phyloP scores from a whole-genome alignment of 2,797 vertebrate genomes.

The Oryzias sinensis region DNA sequence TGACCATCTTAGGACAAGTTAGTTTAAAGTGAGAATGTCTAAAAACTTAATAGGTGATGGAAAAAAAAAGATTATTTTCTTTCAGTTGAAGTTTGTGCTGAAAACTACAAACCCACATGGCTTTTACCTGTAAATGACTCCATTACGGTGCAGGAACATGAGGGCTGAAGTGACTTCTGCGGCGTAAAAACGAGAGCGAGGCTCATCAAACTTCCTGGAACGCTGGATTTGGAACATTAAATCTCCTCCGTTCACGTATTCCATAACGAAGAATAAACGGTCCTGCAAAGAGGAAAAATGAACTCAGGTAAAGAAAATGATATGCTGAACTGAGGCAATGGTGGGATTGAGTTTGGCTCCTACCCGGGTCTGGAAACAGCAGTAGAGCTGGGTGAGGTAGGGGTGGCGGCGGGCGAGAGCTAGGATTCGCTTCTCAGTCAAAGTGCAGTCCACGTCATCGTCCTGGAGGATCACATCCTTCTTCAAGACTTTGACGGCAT shows the following conservation, averaged over 20 bases:
- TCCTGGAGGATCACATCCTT: constrained; percentile 97
- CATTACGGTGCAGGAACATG: constrained; percentile 97
- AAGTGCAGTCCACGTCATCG: constrained; percentile 95
- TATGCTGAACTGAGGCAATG: neutral
- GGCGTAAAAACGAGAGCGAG: constrained; percentile 96
- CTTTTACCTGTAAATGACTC: constrained; percentile 95
- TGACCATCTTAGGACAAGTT: neutral
- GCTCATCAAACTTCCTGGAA: constrained; percentile 95
- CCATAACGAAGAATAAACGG: constrained; percentile 98
- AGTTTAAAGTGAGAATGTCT: constrained; percentile 19
- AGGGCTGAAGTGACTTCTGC: constrained; percentile 98
- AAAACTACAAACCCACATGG: neutral
- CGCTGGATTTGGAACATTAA: constrained; percentile 99
- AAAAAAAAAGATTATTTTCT: neutral
- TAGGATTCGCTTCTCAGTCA: constrained; percentile 96
- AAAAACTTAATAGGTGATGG: neutral
- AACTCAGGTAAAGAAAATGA: constrained; percentile 26
- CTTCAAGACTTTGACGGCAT: constrained; percentile 94
- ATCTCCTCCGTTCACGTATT: constrained; percentile 98
- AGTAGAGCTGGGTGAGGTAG: constrained; percentile 94
- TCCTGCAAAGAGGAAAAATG: constrained; percentile 79
- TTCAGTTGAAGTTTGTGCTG: neutral
- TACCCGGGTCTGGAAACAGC: constrained; percentile 98
- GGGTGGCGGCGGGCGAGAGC: constrained; percentile 92
- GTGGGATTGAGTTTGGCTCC: neutral